These are phyloP conservation scores for Spicauda simplicius DNA, from an alignment of 2,888 invertebrate genomes.

Conservation along the genomic window DNA sequence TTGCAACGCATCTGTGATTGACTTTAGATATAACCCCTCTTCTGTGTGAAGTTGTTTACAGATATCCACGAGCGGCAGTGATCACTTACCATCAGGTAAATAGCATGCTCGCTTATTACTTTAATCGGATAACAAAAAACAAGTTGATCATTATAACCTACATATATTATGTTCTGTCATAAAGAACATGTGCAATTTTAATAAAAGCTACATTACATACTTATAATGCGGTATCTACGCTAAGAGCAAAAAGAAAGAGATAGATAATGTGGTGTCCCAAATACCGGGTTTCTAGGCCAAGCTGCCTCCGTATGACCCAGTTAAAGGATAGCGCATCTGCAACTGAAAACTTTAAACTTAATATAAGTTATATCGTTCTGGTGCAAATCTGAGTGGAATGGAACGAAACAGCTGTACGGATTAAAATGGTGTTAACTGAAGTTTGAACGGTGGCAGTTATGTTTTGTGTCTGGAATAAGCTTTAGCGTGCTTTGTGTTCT, in stretches of 20 bases:
- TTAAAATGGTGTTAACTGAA: not conserved
- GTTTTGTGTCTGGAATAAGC: not conserved
- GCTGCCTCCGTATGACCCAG: constrained; percentile 20
- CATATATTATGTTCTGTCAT: too few species aligned
- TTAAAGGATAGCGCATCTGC: constrained; percentile 24
- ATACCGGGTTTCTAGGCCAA: constrained; percentile 23
- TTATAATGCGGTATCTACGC: too few species aligned
- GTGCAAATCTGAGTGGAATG: not conserved
- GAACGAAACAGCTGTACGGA: not conserved
- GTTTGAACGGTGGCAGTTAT: not conserved
- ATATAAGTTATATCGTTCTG: not conserved
- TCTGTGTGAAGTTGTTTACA: too few species aligned
- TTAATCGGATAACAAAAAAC: too few species aligned
- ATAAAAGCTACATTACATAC: too few species aligned
- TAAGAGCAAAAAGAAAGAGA: not conserved
- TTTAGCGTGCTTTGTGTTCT: not conserved
- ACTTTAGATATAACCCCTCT: too few species aligned
- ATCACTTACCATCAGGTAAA: too few species aligned
- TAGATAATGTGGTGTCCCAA: not conserved
- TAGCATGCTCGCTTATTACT: too few species aligned
- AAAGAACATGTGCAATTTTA: too few species aligned
- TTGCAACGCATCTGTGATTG: too few species aligned
- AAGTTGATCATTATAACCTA: too few species aligned
- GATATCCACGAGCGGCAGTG: too few species aligned
- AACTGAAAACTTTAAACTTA: constrained; percentile 3